Base-by-base conservation (phyloP, 2,888 invertebrate genomes). In the Trissonchulus latispiculum region DNA sequence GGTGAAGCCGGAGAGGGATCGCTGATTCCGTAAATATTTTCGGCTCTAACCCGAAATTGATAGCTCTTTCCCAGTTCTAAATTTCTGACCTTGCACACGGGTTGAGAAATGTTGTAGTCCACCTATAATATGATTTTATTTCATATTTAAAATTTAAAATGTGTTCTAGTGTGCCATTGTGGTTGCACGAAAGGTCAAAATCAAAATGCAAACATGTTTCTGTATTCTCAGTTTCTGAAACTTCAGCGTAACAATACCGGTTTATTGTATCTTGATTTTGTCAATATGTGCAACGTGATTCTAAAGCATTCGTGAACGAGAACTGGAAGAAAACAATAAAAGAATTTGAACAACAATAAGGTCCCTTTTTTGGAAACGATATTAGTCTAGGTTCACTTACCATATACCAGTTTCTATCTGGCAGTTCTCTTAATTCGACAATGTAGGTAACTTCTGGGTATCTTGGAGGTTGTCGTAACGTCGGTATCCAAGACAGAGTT, bases 11-110 rank as follows among this genome's bases (percentile, higher is more conserved):
- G 95, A 73, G 95, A 95, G 0, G 97, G 96, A 83, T 97, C 96
- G 84, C 94, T 94, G 77, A 95, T 89, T 64, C 97, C 97, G 83
- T 91, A 93, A 83, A 93, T 92, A 86, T 97, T 99, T 83, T 96
- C 95, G 1, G 97, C 97, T 59, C 95, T 88, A 61, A 97, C 89
- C 75, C 99, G 88, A 87, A 96, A 95, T 84, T 91, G 90, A 86
- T 99, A 99, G 85, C 96, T 95, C 76, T 91, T 88, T 86, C 92
- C 92, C 0, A 96, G 94, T 81, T 92, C 90, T 76, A 97, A 86
- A 84, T 93, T 92, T 76, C 90, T 88, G 75, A 95, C 90, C 82
- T 94, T 93, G 84, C 92, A 93, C 48, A 89, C 90, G 83, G 93
- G 93, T 77, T 92, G 92, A 75, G 93, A 89, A 23, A 95, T 89